A percentile compares a stretch with the other conserved stretches of the same genome.
Conservation (phyloP, 2,888 invertebrate genomes). For the Scaptomyza cyrtandrae region DNA sequence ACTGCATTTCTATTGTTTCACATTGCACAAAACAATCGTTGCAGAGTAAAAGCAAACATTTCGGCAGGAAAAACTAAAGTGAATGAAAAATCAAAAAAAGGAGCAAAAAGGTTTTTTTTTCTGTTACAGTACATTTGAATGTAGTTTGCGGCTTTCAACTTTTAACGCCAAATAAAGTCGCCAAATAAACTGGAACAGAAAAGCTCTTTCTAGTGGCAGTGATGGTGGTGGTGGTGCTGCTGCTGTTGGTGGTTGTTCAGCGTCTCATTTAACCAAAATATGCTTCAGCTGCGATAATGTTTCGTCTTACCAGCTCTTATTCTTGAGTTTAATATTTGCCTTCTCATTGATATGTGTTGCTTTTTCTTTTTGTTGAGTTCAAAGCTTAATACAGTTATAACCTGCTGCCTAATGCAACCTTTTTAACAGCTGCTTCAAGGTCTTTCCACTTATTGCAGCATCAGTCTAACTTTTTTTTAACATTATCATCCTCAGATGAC, state of each 20-base stretch:
- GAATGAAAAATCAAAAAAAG: neutral
- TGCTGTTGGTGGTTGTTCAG: neutral
- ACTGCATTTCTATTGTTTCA: conserved; percentile 38
- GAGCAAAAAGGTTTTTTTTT: too few relatives aligned
- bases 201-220: conserved; percentile 10
- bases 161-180: conserved; percentile 24
- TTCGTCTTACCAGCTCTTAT: neutral
- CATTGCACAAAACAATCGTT: conserved; percentile 15
- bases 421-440: neutral
- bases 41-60: conserved; percentile 38
- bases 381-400: neutral
- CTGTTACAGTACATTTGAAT: conserved; percentile 32
- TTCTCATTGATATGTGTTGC: neutral
- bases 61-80: conserved; percentile 2
- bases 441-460: neutral
- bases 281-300: conserved; percentile 17
- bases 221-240: neutral
- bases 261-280: conserved; percentile 43
- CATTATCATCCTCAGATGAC: conserved; percentile 19
- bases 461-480: neutral
- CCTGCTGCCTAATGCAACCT: neutral
- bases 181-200: conserved; percentile 23
- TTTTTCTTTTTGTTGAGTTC: neutral
- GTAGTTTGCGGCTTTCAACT: conserved; percentile 28
- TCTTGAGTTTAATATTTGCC: neutral